Evolutionary conservation across 2,888 invertebrate species (phyloP).

Genomic region (Catotricha subobsoleta): DNA sequence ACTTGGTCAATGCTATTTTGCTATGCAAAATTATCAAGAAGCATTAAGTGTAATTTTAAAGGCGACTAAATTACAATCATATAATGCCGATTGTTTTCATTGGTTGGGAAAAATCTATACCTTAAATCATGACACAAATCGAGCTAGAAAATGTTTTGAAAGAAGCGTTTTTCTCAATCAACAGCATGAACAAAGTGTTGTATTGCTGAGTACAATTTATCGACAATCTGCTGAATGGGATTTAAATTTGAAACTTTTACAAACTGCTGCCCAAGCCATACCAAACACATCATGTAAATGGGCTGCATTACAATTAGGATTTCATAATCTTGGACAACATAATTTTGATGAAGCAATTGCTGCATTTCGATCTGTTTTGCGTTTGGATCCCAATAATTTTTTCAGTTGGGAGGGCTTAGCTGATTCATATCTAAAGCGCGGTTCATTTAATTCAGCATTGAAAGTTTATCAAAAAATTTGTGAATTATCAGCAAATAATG

Average conservation of each 20-base stretch:
- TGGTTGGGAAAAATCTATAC: constrained; percentile 61
- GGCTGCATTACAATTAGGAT: constrained; percentile 69
- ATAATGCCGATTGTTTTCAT: constrained; percentile 52
- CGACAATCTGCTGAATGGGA: constrained; percentile 46
- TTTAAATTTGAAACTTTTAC: constrained; percentile 42
- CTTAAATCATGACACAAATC: constrained; percentile 42
- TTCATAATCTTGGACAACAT: constrained; percentile 55
- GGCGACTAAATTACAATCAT: constrained; percentile 54
- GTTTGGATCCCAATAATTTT: constrained; percentile 48
- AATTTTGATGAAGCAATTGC: constrained; percentile 58
- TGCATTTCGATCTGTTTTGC: constrained; percentile 53
- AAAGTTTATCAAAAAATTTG: constrained; percentile 67
- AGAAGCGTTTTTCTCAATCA: constrained; percentile 61
- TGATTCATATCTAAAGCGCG: constrained; percentile 75
- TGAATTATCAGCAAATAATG: constrained; percentile 41
- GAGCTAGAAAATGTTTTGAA: constrained; percentile 68
- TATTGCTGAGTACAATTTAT: constrained; percentile 59
- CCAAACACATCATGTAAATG: constrained; percentile 41
- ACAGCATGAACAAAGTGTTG: constrained; percentile 44
- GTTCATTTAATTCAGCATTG: constrained; percentile 77
- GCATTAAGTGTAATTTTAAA: constrained; percentile 45
- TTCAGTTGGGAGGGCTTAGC: constrained; percentile 76
- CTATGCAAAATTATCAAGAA: constrained; percentile 36
- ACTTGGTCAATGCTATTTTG: constrained; percentile 19
- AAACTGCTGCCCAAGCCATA: constrained; percentile 31